phyloP scores from a whole-genome alignment of 2,113 vertebrate genomes.

The Sardina pilchardus region DNA sequence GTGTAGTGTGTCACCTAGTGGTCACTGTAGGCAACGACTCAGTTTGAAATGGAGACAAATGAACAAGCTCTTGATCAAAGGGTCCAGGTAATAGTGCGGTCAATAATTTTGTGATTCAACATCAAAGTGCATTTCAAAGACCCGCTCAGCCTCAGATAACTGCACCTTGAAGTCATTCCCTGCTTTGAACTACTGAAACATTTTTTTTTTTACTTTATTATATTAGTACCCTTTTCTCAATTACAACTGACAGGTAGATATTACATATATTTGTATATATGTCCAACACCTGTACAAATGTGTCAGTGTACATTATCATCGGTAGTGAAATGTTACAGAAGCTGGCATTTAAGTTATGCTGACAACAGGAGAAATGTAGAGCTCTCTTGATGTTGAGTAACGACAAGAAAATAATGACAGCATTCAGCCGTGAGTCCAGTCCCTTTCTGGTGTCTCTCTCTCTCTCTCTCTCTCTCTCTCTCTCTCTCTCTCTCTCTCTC shows the following conservation, averaged over 20 bases:
- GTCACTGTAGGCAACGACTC: neutral
- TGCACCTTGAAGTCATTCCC: neutral
- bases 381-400: neutral
- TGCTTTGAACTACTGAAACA: neutral
- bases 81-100: neutral
- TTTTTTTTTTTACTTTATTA: neutral
- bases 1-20: neutral
- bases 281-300: neutral
- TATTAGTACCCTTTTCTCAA: neutral
- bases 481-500: neutral
- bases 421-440: neutral
- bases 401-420: neutral
- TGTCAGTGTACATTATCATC: neutral
- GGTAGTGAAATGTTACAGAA: neutral
- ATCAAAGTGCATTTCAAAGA: neutral
- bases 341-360: neutral
- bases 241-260: neutral
- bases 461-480: neutral
- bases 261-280: neutral
- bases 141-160: neutral
- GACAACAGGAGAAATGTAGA: neutral
- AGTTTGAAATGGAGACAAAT: neutral
- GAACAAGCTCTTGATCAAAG: neutral
- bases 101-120: slow-evolving; percentile 1
- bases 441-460: neutral